A percentile compares a stretch with the other conserved stretches of the same genome.
These are phyloP conservation scores for Cynodonichthys magdalenae DNA, from an alignment of 2,797 vertebrate species.

Conservation along the genomic window DNA sequence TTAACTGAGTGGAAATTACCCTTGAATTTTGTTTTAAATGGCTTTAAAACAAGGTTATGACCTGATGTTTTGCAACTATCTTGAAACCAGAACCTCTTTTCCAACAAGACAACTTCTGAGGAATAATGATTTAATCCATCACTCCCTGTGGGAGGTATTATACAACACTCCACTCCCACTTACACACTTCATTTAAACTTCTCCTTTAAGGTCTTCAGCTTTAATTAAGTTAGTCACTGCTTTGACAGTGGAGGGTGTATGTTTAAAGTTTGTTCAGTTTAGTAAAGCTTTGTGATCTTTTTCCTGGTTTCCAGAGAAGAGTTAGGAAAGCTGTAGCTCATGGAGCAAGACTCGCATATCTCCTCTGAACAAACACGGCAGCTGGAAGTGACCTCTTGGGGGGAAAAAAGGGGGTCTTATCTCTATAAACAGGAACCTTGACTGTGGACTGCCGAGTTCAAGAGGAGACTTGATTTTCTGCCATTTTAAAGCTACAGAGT, in stretches of 20 bases:
- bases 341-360: slow-evolving; percentile 57
- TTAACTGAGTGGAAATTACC: neutral
- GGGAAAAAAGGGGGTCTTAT: slow-evolving; percentile 58
- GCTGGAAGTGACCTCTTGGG: slow-evolving; percentile 65
- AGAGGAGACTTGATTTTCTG: slow-evolving; percentile 35
- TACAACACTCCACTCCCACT: neutral
- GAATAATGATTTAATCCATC: slow-evolving; percentile 22
- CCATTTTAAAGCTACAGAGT: slow-evolving; percentile 12
- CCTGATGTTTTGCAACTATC: slow-evolving; percentile 17
- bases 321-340: slow-evolving; percentile 51
- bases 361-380: slow-evolving; percentile 52
- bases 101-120: neutral
- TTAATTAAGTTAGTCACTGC: slow-evolving; percentile 5
- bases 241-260: slow-evolving; percentile 15
- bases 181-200: neutral
- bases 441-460: slow-evolving; percentile 31
- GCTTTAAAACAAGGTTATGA: slow-evolving; percentile 2
- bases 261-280: neutral
- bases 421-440: slow-evolving; percentile 59
- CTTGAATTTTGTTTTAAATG: slow-evolving; percentile 18
- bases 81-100: slow-evolving; percentile 12
- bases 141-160: slow-evolving; percentile 46
- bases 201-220: slow-evolving; percentile 6
- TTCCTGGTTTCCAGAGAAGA: slow-evolving; percentile 46
- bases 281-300: slow-evolving; percentile 49